Conservation (phyloP, 2,113 vertebrate species). For the Paracanthobrama guichenoti region DNA sequence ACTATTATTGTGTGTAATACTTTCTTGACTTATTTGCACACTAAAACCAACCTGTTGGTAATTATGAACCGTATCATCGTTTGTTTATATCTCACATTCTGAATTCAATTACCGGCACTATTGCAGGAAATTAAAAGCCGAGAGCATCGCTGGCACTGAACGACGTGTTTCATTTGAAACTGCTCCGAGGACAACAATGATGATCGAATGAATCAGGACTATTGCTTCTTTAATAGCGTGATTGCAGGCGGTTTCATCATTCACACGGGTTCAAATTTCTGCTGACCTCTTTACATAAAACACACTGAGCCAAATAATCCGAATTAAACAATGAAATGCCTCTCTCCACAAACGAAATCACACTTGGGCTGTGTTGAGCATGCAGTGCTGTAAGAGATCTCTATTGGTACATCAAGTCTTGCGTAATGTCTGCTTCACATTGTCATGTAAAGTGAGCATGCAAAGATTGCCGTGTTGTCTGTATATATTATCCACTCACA, state of each 20-base stretch:
- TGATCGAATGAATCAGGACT: background rate
- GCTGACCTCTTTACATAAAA: slow-evolving; percentile 25
- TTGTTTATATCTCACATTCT: background rate
- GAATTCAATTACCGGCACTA: background rate
- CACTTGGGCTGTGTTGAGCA: background rate
- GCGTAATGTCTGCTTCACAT: background rate
- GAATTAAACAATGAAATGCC: background rate
- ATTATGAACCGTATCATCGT: background rate
- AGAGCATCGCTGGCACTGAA: background rate
- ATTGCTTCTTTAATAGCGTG: slow-evolving; percentile 12
- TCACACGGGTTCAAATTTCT: slow-evolving; percentile 35
- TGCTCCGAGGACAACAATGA: background rate
- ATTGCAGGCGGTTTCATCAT: slow-evolving; percentile 48
- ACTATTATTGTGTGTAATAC: background rate
- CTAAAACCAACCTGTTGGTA: background rate
- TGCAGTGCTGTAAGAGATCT: background rate
- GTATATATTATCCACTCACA: background rate
- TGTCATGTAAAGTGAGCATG: background rate
- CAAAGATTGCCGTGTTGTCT: background rate
- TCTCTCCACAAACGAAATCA: background rate
- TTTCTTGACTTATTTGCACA: background rate
- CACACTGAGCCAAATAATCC: background rate
- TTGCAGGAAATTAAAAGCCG: background rate
- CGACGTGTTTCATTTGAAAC: background rate
- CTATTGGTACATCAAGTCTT: background rate